Percentiles rank a stretch among this genome's conserved stretches.
Conservation (phyloP, 2,797 vertebrate species). For the Liparis tanakae region DNA sequence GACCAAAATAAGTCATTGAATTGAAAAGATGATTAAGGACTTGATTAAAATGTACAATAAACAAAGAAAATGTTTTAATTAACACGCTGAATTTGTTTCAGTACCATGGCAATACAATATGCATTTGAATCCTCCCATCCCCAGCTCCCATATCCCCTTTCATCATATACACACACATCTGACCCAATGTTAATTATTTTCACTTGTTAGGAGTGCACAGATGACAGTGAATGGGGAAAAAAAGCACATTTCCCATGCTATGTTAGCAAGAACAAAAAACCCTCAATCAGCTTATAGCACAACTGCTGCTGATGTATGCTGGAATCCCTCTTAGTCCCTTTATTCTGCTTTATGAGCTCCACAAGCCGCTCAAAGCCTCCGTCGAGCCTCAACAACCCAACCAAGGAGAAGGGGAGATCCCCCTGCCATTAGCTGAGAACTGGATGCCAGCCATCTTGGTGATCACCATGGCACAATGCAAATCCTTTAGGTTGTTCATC, state of each 20-base stretch:
- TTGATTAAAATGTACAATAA: constrained; percentile 10
- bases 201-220: constrained; percentile 15
- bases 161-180: constrained; percentile 38
- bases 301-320: constrained; percentile 57
- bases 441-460: constrained; percentile 2
- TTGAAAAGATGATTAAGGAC: not conserved
- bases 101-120: not conserved
- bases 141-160: constrained; percentile 9
- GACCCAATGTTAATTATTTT: not conserved
- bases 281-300: constrained; percentile 49
- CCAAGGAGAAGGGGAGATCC: constrained; percentile 18
- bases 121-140: not conserved
- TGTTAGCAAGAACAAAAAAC: constrained; percentile 27
- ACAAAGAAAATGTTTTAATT: not conserved
- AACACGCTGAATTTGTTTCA: not conserved
- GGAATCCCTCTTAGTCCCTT: constrained; percentile 52
- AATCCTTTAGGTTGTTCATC: constrained; percentile 5
- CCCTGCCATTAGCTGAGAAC: not conserved
- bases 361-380: constrained; percentile 47
- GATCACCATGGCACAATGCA: not conserved
- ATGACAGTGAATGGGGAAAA: constrained; percentile 27
- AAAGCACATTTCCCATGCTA: constrained; percentile 28
- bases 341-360: constrained; percentile 48
- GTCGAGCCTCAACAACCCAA: constrained; percentile 29
- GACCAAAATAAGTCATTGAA: not conserved